These are phyloP conservation scores for Drosophila mercatorum DNA, from an alignment of 2,888 invertebrate species.

Conservation along the genomic window DNA sequence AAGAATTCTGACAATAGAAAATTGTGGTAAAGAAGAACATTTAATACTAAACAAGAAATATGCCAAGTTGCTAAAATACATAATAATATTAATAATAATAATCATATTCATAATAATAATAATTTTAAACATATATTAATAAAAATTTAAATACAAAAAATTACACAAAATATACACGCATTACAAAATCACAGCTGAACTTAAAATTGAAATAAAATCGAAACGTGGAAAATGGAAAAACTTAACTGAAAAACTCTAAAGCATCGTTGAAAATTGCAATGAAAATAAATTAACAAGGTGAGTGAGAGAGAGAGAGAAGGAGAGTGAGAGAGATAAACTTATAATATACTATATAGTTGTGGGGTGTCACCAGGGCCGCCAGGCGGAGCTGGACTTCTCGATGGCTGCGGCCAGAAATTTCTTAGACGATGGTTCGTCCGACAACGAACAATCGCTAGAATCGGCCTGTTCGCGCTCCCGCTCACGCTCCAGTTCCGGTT, in stretches of 20 bases:
- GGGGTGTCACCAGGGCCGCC: slow-evolving; percentile 86
- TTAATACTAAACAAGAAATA: slow-evolving; percentile 27
- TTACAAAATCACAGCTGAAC: slow-evolving; percentile 78
- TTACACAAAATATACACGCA: slow-evolving; percentile 64
- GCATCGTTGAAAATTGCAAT: slow-evolving; percentile 40
- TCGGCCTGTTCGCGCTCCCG: slow-evolving; percentile 60
- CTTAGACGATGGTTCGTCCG: slow-evolving; percentile 74
- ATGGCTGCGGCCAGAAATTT: slow-evolving; percentile 66
- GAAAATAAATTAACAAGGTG: slow-evolving; percentile 56
- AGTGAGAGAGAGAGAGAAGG: background rate
- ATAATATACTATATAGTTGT: slow-evolving; percentile 14
- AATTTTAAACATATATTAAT: slow-evolving; percentile 1
- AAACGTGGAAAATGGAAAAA: slow-evolving; percentile 46
- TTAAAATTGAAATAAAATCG: slow-evolving; percentile 67
- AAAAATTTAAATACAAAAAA: slow-evolving; percentile 57
- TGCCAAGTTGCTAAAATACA: slow-evolving; percentile 51
- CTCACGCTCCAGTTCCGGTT: slow-evolving; percentile 27
- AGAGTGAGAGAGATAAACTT: slow-evolving; percentile 50
- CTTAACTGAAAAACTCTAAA: slow-evolving; percentile 47
- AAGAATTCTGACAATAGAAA: slow-evolving; percentile 19
- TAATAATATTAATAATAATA: slow-evolving; percentile 43
- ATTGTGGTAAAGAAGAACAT: slow-evolving; percentile 36
- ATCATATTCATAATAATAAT: slow-evolving; percentile 36
- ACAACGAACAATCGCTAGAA: slow-evolving; percentile 74
- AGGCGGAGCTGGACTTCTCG: slow-evolving; percentile 85